Conservation (phyloP, 1,140 invertebrate genomes). For the Trachelipus rathkii region DNA sequence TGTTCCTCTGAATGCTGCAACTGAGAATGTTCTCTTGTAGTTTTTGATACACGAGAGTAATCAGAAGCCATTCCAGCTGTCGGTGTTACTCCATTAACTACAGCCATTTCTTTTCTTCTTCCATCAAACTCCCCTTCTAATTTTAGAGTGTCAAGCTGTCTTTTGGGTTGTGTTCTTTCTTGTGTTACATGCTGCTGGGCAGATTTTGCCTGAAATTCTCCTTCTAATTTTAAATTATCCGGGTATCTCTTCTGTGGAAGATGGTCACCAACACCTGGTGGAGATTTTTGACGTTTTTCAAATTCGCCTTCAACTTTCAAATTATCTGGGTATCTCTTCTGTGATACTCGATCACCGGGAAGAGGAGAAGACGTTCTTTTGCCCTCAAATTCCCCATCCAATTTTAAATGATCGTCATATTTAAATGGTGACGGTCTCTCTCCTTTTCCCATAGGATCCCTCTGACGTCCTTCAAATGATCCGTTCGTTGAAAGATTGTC, state of each 20-base stretch:
- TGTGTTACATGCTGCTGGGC: conserved; percentile 51
- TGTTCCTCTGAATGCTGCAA: background rate
- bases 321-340: conserved; percentile 47
- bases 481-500: conserved; percentile 58
- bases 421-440: conserved; percentile 49
- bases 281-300: conserved; percentile 51
- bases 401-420: conserved; percentile 47
- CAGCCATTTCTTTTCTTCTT: conserved; percentile 50
- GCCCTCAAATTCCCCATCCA: conserved; percentile 44
- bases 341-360: conserved; percentile 47
- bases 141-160: conserved; percentile 44
- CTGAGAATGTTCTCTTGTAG: background rate
- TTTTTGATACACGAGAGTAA: background rate
- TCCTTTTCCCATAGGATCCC: conserved; percentile 45
- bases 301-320: conserved; percentile 47
- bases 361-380: conserved; percentile 17
- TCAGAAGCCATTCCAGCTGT: background rate
- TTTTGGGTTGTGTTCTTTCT: conserved; percentile 42
- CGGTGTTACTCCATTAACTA: conserved; percentile 50
- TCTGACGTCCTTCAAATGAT: conserved; percentile 53
- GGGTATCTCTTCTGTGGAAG: conserved; percentile 42
- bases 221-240: conserved; percentile 48
- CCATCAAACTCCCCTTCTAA: conserved; percentile 45
- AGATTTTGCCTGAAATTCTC: conserved; percentile 48
- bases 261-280: conserved; percentile 46